Evolutionary conservation across 2,797 vertebrate genomes (phyloP).

Genomic region (Vireo griseus): DNA sequence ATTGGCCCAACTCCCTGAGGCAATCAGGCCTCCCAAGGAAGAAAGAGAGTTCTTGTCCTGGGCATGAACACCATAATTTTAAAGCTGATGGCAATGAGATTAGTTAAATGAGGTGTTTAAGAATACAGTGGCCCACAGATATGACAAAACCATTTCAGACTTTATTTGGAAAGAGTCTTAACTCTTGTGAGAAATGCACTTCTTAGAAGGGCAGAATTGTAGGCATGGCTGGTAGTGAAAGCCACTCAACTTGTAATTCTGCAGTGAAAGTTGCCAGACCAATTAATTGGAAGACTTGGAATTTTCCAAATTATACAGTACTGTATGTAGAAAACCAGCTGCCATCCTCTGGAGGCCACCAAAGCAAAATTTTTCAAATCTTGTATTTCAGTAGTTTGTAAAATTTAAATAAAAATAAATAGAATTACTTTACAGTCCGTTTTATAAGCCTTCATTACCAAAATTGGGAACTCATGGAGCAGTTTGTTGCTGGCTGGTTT

Average conservation of each 20-base stretch:
- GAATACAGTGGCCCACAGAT: background rate
- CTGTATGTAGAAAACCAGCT: background rate
- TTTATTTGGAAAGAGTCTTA: background rate
- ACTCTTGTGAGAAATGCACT: background rate
- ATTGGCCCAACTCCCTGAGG: background rate
- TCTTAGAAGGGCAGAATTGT: background rate
- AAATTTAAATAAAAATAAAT: conserved; percentile 37
- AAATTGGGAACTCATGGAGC: background rate
- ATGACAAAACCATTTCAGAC: background rate
- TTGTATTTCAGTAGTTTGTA: conserved; percentile 35
- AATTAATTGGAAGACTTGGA: conserved; percentile 30
- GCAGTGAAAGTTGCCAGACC: background rate
- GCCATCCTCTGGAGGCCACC: background rate
- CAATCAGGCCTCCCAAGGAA: background rate
- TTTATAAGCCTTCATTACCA: conserved; percentile 18
- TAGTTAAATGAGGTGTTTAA: background rate
- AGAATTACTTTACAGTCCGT: background rate
- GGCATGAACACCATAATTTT: background rate
- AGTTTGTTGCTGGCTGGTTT: background rate
- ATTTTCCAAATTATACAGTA: conserved; percentile 39
- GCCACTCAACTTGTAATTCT: background rate
- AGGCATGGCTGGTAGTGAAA: background rate
- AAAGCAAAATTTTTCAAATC: conserved; percentile 24
- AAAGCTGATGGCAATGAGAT: background rate
- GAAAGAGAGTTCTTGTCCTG: background rate